A percentile compares a stretch with the other conserved stretches of the same genome.
Evolutionary conservation across 2,797 vertebrate species (phyloP).

Genomic region (Trachurus trachurus): DNA sequence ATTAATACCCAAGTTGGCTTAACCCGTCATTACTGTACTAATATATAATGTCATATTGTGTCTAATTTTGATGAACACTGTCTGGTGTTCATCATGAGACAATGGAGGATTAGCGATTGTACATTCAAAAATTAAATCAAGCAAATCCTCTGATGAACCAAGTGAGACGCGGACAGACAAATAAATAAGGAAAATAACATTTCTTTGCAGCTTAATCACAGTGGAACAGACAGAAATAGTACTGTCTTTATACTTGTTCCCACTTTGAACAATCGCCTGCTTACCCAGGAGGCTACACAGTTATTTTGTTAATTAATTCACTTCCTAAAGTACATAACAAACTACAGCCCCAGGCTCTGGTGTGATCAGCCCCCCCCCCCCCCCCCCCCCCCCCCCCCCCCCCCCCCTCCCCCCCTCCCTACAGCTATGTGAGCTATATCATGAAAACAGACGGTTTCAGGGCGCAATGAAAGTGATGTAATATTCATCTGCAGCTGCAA

Average conservation of each 20-base stretch:
- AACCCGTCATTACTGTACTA: too few relatives aligned
- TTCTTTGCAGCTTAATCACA: background rate
- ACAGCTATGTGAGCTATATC: background rate
- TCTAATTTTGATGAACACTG: too few relatives aligned
- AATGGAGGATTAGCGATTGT: too few relatives aligned
- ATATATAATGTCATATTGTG: too few relatives aligned
- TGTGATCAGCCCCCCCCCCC: too few relatives aligned
- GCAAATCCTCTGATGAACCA: background rate
- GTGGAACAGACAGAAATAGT: background rate
- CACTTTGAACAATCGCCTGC: background rate
- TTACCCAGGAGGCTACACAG: background rate
- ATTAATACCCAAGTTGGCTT: too few relatives aligned
- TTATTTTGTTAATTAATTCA: conserved; percentile 1
- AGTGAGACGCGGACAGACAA: background rate
- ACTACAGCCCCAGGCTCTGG: background rate
- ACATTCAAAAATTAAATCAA: too few relatives aligned
- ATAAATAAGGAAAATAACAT: background rate
- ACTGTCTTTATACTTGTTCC: background rate
- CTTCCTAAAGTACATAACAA: background rate
- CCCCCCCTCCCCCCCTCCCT: too few relatives aligned
- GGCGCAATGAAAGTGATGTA: background rate
- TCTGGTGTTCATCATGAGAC: too few relatives aligned
- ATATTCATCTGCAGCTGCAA: background rate
- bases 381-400: too few relatives aligned
- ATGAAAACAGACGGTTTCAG: background rate